A percentile compares a stretch with the other conserved stretches of the same genome.
phyloP scores from a whole-genome alignment of 2,888 invertebrate species.

The Nineta flava region DNA sequence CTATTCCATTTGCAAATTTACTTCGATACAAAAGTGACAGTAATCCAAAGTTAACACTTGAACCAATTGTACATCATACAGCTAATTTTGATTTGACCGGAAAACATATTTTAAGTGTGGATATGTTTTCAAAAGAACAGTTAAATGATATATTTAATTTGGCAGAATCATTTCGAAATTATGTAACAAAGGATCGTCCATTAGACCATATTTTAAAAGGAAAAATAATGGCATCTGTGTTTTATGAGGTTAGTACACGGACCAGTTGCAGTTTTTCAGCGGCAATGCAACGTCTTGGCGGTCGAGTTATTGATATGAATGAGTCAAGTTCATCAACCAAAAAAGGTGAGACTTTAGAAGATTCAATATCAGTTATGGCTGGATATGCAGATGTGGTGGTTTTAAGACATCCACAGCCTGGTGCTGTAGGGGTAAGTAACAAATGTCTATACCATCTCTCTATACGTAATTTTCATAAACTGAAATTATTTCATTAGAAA shows the following conservation, averaged over 20 bases:
- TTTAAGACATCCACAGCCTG: constrained; percentile 81
- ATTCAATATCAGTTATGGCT: constrained; percentile 74
- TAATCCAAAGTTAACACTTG: constrained; percentile 19
- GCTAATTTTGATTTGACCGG: constrained; percentile 39
- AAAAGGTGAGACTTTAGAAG: constrained; percentile 93
- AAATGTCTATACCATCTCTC: background rate
- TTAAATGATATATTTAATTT: constrained; percentile 88
- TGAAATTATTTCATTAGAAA: constrained; percentile 34
- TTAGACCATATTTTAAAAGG: constrained; percentile 78
- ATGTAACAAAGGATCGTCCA: constrained; percentile 66
- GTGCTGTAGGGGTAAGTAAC: constrained; percentile 66
- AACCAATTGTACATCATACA: constrained; percentile 12
- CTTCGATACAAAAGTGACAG: constrained; percentile 23
- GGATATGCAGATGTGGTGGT: constrained; percentile 90
- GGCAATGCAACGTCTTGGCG: constrained; percentile 94
- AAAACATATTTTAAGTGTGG: constrained; percentile 72
- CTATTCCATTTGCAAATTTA: constrained; percentile 24
- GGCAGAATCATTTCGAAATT: constrained; percentile 72
- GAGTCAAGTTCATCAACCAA: constrained; percentile 82
- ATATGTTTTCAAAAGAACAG: constrained; percentile 74
- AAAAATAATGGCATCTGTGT: constrained; percentile 89
- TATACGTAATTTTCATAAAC: background rate
- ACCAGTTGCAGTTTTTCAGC: constrained; percentile 93
- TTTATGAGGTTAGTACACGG: constrained; percentile 95
- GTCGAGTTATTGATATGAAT: constrained; percentile 80